Percentiles rank a stretch among this genome's conserved stretches.
These are phyloP conservation scores for Orthosia gothica DNA, from an alignment of 2,888 invertebrate genomes.

Conservation along the genomic window DNA sequence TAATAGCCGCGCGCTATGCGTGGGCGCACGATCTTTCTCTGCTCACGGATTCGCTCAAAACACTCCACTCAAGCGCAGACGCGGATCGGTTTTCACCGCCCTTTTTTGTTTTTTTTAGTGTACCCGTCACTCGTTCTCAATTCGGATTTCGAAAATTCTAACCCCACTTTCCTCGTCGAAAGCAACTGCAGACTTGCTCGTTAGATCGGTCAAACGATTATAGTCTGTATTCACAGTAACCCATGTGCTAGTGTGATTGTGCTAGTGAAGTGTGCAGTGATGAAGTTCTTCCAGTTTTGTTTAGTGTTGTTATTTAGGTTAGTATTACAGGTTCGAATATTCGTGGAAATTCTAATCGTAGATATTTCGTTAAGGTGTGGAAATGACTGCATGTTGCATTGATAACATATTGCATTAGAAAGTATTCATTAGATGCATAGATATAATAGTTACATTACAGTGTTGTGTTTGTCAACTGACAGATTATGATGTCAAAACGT, in stretches of 20 bases:
- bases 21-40: constrained; percentile 87
- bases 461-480: constrained; percentile 39
- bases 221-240: constrained; percentile 28
- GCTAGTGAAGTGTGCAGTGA: constrained; percentile 70
- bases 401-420: constrained; percentile 22
- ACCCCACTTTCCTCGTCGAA: background rate
- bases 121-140: background rate
- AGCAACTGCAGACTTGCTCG: no score
- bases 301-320: constrained; percentile 86
- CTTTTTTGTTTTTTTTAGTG: constrained; percentile 66
- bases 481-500: constrained; percentile 55
- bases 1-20: constrained; percentile 85
- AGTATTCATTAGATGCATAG: constrained; percentile 9
- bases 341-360: background rate
- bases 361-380: constrained; percentile 11
- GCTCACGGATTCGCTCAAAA: constrained; percentile 85
- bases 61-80: constrained; percentile 80
- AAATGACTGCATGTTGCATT: background rate
- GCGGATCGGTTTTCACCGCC: constrained; percentile 84
- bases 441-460: constrained; percentile 2
- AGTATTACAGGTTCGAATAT: constrained; percentile 55
- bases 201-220: background rate
- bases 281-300: constrained; percentile 87
- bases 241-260: constrained; percentile 65
- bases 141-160: background rate